Base-by-base conservation (phyloP, 2,113 vertebrate species). In the Vicugna pacos region DNA sequence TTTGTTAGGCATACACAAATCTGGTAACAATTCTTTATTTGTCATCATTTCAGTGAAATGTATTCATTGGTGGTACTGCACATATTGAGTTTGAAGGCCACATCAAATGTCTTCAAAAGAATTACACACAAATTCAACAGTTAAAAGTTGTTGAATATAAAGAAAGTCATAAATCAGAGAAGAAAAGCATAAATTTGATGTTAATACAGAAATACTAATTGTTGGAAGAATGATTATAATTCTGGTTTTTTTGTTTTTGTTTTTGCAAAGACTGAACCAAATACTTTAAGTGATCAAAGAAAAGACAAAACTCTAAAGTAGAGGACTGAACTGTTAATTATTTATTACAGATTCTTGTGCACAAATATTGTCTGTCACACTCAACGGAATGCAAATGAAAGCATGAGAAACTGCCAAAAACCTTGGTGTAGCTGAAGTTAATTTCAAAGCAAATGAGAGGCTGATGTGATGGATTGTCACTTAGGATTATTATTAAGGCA, bases 401-500 rank as follows among this genome's bases (percentile, higher is more conserved):
- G 38, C 60, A 50, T 52, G 64, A 93, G 86, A 92, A 96, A 87
- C 80, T 96, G 90, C 84, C 95, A 90, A 90, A 93, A 93, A 69
- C 11, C 17, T 69, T 90, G 58, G 38, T 81, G 38, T 90, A 90
- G 81, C 38, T 96, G 64, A 96, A 96, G 80, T 94, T 89, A 79
- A 95, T 95, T 97, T 89, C 79, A 96, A 93, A 96, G 90, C 84
- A 97, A 91, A 93, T 0, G 65, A 83, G 75, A 93, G 42, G 16
- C 80, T 81, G 62, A 60, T 92, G 10, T 97, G 95, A 96, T 96
- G 88, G 91, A 72, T 90, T 96, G 94, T 96, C 95, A 96, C 32
- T 98, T 83, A 93, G 52, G 83, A 96, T 94, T 96, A 94, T 96
- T 58, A 62, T 82, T 94, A 93, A 96, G 70, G 65, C 91, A 96